Conservation (phyloP, 2,797 vertebrate species). For the Danio jaintianensis region DNA sequence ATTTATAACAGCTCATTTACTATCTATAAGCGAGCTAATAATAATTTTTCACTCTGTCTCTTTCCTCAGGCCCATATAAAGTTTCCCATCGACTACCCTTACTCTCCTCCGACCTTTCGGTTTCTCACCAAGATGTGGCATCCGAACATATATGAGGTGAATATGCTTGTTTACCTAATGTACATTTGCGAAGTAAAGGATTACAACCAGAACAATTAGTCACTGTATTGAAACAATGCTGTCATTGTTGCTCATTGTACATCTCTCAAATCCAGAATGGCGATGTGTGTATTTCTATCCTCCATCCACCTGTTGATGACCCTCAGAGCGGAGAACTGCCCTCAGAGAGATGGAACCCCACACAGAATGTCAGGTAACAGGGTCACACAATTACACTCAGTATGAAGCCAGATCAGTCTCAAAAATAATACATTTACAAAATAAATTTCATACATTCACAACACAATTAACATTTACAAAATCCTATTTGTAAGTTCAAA, state of each 20-base stretch:
- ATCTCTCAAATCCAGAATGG: conserved; percentile 83
- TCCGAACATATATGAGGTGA: conserved; percentile 99
- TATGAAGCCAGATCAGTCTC: too few relatives aligned
- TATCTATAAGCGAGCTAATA: neutral
- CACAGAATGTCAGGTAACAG: conserved; percentile 94
- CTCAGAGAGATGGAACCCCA: conserved; percentile 98
- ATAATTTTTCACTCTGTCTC: conserved; percentile 52
- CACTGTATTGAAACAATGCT: neutral
- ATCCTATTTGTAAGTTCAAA: too few relatives aligned
- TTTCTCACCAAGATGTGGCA: conserved; percentile 99
- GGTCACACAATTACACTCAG: neutral
- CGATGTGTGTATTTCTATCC: conserved; percentile 98
- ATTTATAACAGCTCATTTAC: neutral
- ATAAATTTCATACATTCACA: too few relatives aligned
- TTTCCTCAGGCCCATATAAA: conserved; percentile 94
- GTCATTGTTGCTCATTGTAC: conserved; percentile 16
- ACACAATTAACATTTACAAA: too few relatives aligned
- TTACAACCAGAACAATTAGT: neutral
- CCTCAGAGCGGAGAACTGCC: conserved; percentile 97
- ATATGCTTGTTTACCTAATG: neutral
- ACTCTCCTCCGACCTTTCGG: conserved; percentile 97
- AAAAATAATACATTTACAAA: too few relatives aligned
- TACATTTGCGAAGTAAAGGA: neutral
- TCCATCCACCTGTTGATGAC: conserved; percentile 97
- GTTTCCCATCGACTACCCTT: conserved; percentile 98